Base-by-base conservation (phyloP, 2,113 vertebrate genomes). In the Alosa alosa region DNA sequence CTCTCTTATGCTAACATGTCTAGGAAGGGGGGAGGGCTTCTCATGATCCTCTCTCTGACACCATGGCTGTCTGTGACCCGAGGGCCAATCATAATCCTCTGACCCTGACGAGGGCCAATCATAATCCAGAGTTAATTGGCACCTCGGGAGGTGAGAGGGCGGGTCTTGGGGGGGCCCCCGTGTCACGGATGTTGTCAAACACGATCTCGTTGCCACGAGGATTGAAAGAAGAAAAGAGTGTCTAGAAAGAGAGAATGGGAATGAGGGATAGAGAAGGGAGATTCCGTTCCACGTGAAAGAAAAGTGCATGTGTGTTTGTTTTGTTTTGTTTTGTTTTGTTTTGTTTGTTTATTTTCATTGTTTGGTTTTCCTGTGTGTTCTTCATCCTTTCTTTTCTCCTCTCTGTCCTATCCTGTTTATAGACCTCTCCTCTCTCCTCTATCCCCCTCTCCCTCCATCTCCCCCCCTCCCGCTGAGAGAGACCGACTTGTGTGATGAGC, bases 51-150 rank as follows among this genome's bases (percentile, higher is more conserved):
- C 41, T 90, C 84, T 88, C 64, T 83, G 87, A 90, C 91, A 87
- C 88, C 85, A 25, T 85, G 82, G 86, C 91, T 90, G 25, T 86
- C 85, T 55, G 47, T 84, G 83, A 81, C 90, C 72, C 72, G 3
- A 78, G 72, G 72, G 72, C 72, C 72, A 78, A 39, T 78, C 10
- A 6, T 78, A 78, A 78, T 78, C 90, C 92, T 45, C 81, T 94
- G 93, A 94, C 92, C 94, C 90, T 91, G 89, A 84, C 91, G 89
- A 88, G 90, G 88, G 92, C 92, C 93, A 92, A 92, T 86, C 91
- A 52, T 95, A 95, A 95, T 95, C 94, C 94, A 93, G 89, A 92
- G 93, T 94, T 95, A 94, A 95, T 94, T 95, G 94, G 93, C 93
- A 93, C 92, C 92, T 94, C 89, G 84, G 18, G 89, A 86, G 93